Base-by-base conservation (phyloP, 2,888 invertebrate genomes). In the Ecliptopera silaceata region DNA sequence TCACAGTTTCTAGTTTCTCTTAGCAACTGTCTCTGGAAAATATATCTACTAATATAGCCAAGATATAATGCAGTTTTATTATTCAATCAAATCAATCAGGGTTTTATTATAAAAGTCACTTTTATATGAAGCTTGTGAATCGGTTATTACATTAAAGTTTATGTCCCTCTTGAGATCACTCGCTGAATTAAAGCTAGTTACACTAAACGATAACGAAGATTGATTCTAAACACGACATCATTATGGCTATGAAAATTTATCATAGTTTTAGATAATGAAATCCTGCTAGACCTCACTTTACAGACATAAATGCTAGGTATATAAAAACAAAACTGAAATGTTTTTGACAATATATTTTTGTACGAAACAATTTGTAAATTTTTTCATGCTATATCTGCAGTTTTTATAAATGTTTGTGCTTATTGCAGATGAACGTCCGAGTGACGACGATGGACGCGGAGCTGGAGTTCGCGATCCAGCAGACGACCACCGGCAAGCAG, bases 401-500 rank as follows among this genome's bases (percentile, higher is more conserved):
- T 15, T 15, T 36, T 39, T 10, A 39, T 12, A 0, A 47, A 15
- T 38, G 29, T 31, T 31, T 15, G 3, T 12, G 18, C 15, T 45
- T 17, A 6, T 38, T 43, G 86, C 92, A 1, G 97, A 97, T 99
- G 94, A 99, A 99, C 94, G 99, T 99, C 86, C 97, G 99, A 92
- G 99, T 99, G 93, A 99, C 98, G 91, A 99, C 99, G 86, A 99
- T 99, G 99, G 99, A 99, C 94, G 99, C 99, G 91, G 99, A 99
- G 94, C 94, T 99, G 95, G 99, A 99, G 95, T 99, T 99, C 94
- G 98, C 99, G 92, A 99, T 99, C 95, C 99, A 99, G 95, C 97
- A 97, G 88, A 98, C 97, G 84, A 99, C 99, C 77, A 99, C 99
- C 73, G 99, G 99, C 84, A 99, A 99, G 92, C 99, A 99, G 92